Evolutionary conservation across 2,113 vertebrate species (phyloP).

Genomic region (Pteronura brasiliensis): DNA sequence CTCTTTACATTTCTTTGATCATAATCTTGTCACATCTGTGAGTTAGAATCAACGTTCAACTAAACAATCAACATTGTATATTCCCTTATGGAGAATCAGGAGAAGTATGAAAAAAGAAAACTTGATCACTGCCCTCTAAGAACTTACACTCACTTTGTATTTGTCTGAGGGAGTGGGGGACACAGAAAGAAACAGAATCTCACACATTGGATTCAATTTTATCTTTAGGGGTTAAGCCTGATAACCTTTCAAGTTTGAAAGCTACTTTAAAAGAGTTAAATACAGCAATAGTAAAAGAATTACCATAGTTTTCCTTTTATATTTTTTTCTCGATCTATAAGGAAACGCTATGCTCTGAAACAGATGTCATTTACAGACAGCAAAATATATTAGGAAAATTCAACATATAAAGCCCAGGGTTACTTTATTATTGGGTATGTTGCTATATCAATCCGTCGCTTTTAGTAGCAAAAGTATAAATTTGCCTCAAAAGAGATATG

Average conservation of each 20-base stretch:
- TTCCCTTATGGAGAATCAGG: neutral
- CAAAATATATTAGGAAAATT: conserved; percentile 15
- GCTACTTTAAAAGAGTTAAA: neutral
- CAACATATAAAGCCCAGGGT: neutral
- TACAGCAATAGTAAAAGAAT: neutral
- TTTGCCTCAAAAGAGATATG: neutral
- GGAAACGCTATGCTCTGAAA: neutral
- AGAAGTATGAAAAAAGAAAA: neutral
- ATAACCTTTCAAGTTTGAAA: neutral
- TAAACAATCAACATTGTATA: neutral
- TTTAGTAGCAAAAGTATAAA: neutral
- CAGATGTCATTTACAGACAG: neutral
- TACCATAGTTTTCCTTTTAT: neutral
- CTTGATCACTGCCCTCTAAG: neutral
- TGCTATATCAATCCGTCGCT: neutral
- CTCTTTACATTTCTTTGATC: neutral
- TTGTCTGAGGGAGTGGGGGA: neutral
- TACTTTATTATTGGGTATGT: neutral
- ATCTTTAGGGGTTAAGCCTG: neutral
- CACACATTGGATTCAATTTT: neutral
- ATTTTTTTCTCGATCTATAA: neutral
- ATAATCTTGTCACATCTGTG: neutral
- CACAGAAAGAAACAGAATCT: neutral
- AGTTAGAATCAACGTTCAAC: neutral
- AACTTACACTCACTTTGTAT: neutral